A percentile compares a stretch with the other conserved stretches of the same genome.
Conservation (phyloP, 2,113 vertebrate species). For the Neoarius graeffei region DNA sequence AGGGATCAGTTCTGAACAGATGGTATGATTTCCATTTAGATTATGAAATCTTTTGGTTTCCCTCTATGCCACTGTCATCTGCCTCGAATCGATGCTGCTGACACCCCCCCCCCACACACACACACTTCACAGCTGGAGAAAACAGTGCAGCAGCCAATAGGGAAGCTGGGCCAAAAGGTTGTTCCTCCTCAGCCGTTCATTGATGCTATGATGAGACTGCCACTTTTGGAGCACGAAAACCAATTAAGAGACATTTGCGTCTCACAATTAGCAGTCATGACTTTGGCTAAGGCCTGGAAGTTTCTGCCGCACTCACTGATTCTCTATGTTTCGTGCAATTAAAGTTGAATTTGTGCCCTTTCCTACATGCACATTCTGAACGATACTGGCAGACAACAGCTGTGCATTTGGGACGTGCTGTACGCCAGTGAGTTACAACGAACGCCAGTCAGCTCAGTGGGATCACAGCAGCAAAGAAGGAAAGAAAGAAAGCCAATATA, state of each 20-base stretch:
- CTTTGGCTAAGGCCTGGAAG: conserved; percentile 12
- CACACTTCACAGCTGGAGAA: conserved; percentile 43
- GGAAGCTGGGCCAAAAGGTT: conserved; percentile 17
- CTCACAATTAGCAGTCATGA: not conserved
- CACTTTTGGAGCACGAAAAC: conserved; percentile 24
- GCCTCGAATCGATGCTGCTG: conserved; percentile 38
- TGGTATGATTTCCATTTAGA: conserved; percentile 58
- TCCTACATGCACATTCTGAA: conserved; percentile 43
- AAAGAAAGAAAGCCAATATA: conserved; percentile 40
- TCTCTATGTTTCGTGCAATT: not conserved
- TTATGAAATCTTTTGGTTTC: conserved; percentile 38
- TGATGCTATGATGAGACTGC: conserved; percentile 12
- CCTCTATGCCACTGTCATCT: conserved; percentile 40
- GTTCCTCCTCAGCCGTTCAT: conserved; percentile 7
- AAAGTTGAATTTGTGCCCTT: conserved; percentile 18
- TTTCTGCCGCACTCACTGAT: not conserved
- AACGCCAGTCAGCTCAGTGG: conserved; percentile 54
- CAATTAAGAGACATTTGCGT: conserved; percentile 25
- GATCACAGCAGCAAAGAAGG: conserved; percentile 47
- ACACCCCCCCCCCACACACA: not conserved
- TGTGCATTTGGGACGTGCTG: conserved; percentile 28
- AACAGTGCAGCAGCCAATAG: conserved; percentile 6
- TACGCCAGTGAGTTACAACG: conserved; percentile 51
- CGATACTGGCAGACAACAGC: conserved; percentile 35
- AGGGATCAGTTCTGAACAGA: conserved; percentile 50